These are phyloP conservation scores for Hydropsyche betteni DNA, from an alignment of 2,888 invertebrate species.

Conservation along the genomic window DNA sequence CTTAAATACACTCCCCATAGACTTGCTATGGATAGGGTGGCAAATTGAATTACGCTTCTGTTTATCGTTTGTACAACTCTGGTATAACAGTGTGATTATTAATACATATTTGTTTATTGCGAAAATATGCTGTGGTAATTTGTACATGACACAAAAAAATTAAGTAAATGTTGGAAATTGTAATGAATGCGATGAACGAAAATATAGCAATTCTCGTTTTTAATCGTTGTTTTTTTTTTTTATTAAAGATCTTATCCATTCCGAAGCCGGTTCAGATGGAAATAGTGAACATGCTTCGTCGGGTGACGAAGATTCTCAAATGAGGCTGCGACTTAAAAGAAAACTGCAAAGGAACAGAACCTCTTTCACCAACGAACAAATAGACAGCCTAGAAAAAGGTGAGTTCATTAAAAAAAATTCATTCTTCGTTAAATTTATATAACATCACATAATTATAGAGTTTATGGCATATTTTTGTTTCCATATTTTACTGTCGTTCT, in stretches of 20 bases:
- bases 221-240: no score
- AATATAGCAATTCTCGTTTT: no score
- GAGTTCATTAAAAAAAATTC: conserved; percentile 53
- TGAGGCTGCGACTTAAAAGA: conserved; percentile 91
- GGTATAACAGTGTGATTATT: no score
- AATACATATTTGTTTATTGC: no score
- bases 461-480: no score
- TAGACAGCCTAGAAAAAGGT: conserved; percentile 99
- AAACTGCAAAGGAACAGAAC: conserved; percentile 97
- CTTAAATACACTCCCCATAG: neutral
- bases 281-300: conserved; percentile 92
- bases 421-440: neutral
- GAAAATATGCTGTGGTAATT: no score
- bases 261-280: conserved; percentile 79
- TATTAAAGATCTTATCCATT: conserved; percentile 66
- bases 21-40: conserved; percentile 9
- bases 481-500: no score
- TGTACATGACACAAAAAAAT: no score
- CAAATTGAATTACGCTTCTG: conserved; percentile 8
- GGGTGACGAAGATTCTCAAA: conserved; percentile 90
- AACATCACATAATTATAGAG: neutral
- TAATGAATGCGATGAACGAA: no score
- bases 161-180: no score
- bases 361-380: conserved; percentile 98
- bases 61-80: no score